phyloP scores from a whole-genome alignment of 2,113 vertebrate genomes.

The Ivindomyrus marchei region DNA sequence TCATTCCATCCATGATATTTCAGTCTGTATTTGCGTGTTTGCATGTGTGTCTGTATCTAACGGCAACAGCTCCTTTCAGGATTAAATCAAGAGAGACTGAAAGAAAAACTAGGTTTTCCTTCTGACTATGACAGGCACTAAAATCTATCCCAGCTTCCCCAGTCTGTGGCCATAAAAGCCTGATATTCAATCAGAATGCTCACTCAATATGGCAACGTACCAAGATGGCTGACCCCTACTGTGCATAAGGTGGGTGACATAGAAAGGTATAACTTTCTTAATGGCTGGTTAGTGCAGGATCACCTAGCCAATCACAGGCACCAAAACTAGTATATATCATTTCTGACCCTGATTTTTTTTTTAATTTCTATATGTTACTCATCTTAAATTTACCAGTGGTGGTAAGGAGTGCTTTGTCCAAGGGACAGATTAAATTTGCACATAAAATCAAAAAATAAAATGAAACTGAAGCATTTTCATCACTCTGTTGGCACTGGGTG shows the following conservation, averaged over 20 bases:
- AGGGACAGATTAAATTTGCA: not conserved
- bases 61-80: not conserved
- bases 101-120: not conserved
- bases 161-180: not conserved
- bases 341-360: not conserved
- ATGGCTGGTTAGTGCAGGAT: not conserved
- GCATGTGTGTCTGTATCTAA: not conserved
- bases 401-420: not conserved
- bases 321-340: not conserved
- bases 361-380: not conserved
- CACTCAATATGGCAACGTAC: not conserved
- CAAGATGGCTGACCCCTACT: not conserved
- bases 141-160: not conserved
- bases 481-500: not conserved
- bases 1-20: not conserved
- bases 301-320: not conserved
- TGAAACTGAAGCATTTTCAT: constrained; percentile 9
- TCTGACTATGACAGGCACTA: not conserved
- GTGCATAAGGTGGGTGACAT: not conserved
- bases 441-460: constrained; percentile 2
- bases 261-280: not conserved
- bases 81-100: not conserved
- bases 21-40: not conserved
- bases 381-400: not conserved
- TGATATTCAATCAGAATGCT: not conserved